Evolutionary conservation across 2,113 vertebrate genomes (phyloP), one percentile per base, ranked within the genome.

Genomic region (Calyptommatus sinebrachiatus): DNA sequence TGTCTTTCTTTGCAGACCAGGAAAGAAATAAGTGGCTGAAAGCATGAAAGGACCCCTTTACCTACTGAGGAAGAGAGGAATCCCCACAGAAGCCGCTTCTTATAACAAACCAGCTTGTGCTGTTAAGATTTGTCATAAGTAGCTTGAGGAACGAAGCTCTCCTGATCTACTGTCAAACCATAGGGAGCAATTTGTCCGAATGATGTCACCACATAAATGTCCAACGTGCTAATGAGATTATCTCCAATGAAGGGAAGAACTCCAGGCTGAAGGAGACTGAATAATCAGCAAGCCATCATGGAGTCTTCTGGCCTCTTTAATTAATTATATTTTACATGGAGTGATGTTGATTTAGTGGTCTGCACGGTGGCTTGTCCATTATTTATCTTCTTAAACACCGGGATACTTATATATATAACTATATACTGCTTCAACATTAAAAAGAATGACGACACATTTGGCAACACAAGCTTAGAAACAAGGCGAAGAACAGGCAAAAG

Each of bases 141-240:
- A 61, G 18, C 61, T 65, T 84, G 89, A 90, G 84, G 84, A 84
- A 91, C 85, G 84, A 71, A 83, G 85, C 89, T 91, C 83, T 77
- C 77, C 83, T 72, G 73, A 86, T 88, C 85, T 88, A 79, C 84
- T 84, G 79, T 22, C 77, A 84, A 83, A 73, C 90, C 85, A 82
- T 80, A 28, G 90, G 91, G 93, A 92, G 78, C 86, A 62, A 77
- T 92, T 76, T 76, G 75, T 83, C 84, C 87, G 91, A 90, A 45
- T 91, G 91, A 92, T 92, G 90, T 90, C 92, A 90, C 83, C 60
- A 68, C 76, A 61, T 73, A 81, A 84, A 45, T 77, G 77, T 84
- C 35, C 86, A 78, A 85, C 80, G 86, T 74, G 83, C 83, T 92
- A 89, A 92, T 88, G 29, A 61, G 90, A 88, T 93, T 93, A 90